These are phyloP conservation scores for Sanderia malayensis DNA, from an alignment of 30 jellyfish, hydroid and myxozoan species.

Conservation along the genomic window DNA sequence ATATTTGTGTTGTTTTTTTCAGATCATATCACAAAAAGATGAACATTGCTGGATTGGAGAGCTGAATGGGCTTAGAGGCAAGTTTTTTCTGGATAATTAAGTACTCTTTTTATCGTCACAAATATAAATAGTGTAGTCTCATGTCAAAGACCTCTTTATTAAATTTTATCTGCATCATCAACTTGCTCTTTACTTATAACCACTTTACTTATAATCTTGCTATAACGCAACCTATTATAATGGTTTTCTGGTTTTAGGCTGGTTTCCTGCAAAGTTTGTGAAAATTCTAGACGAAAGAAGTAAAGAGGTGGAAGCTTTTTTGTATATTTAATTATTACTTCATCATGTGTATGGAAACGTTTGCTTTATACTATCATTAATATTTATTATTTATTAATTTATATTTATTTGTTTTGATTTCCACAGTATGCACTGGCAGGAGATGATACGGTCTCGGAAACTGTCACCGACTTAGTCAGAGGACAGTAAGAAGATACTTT, in stretches of 20 bases:
- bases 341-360: no score
- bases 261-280: conserved; percentile 98
- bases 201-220: no score
- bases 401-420: no score
- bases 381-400: no score
- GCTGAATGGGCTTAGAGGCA: conserved; percentile 91
- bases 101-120: neutral
- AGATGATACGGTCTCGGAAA: conserved; percentile 91
- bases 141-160: conserved; percentile 5
- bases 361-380: no score
- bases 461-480: conserved; percentile 87
- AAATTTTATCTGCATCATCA: neutral
- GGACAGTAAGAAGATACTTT: conserved; percentile 77
- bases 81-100: neutral
- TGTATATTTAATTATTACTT: no score
- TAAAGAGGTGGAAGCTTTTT: conserved; percentile 85
- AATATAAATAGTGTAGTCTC: no score
- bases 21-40: conserved; percentile 94
- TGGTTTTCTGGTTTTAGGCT: conserved; percentile 60
- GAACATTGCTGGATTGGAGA: conserved; percentile 99
- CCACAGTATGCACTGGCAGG: conserved; percentile 83
- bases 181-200: no score
- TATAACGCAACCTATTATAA: no score
- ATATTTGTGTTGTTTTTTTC: no score
- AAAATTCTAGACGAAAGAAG: conserved; percentile 93